Base-by-base conservation (phyloP, 2,113 vertebrate genomes). In the Entelurus aequoreus region DNA sequence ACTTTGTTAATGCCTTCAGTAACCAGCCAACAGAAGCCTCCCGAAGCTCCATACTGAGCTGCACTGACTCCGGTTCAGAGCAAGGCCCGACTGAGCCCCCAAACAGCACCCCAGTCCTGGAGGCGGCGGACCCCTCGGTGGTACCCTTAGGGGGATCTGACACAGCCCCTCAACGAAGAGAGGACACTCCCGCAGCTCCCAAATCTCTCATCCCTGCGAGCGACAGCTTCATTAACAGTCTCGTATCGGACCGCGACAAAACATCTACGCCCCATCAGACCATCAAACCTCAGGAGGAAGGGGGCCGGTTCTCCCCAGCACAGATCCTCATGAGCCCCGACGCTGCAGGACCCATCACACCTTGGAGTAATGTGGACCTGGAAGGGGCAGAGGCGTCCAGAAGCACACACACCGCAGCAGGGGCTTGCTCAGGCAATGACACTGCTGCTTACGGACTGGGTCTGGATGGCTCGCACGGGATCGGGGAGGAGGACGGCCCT, bases 301-400 rank as follows among this genome's bases (percentile, higher is more conserved):
- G 3, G 0, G 63, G 44, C 6, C 81, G 79, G n/a, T 63, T 16
- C 0, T 42, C 48, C 35, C 69, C 57, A 8, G 85, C 76, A 15
- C 54, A 3, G 8, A 68, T 38, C 4, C 1, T 67, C 11, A 67
- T 67, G 0, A 73, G 75, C 6, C 81, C 80, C 7, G 74, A 52
- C 0, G 60, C 72, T 1, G 65, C 53, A 0, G 61, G 69, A 4
- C 76, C 65, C 0, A 90, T 91, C 1, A 75, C 90, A 51, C 93
- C 91, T 51, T 98, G 95, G 95, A 96, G 93, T 76, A 97, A 92
- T 9, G 95, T 97, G 42, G 95, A 98, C 72, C 83, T 98, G 72
- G 94, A 95, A 74, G 95, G 94, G 55, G 87, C 90, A 1, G 89
- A 80, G 11, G 79, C 76, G 0, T 63, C 90, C 1, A 69, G 76